Evolutionary conservation across 2,113 vertebrate genomes (phyloP).

Genomic region (Gambusia affinis): DNA sequence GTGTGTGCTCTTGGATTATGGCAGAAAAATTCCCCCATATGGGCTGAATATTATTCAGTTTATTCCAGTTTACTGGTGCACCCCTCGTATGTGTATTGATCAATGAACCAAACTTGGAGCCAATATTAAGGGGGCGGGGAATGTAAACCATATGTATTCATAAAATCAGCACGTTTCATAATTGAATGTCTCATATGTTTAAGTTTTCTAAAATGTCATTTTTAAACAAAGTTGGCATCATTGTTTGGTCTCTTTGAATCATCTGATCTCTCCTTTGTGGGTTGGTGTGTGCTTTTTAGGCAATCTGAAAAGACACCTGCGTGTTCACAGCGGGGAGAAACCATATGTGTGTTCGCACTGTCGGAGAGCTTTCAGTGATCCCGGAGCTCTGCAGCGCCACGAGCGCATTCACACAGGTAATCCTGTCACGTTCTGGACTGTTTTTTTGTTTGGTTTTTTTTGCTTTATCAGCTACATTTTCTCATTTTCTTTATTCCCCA

Average conservation of each 20-base stretch:
- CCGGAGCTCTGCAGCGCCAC: conserved; percentile 92
- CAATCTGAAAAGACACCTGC: conserved; percentile 94
- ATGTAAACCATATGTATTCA: too few species aligned
- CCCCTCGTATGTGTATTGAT: too few species aligned
- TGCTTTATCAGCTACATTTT: not conserved
- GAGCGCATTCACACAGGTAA: conserved; percentile 96
- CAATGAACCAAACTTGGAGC: too few species aligned
- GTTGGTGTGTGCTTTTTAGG: conserved; percentile 73
- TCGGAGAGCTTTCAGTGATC: conserved; percentile 93
- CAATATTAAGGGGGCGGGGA: too few species aligned
- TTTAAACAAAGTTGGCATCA: not conserved
- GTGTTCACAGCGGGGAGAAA: conserved; percentile 97
- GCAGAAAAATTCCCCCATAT: too few species aligned
- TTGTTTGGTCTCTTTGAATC: not conserved
- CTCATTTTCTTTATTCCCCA: not conserved
- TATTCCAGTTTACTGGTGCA: too few species aligned
- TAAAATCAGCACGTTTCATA: not conserved
- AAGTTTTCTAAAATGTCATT: not conserved
- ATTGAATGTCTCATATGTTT: not conserved
- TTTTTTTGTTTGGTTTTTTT: not conserved
- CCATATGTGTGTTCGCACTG: conserved; percentile 93
- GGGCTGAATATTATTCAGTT: too few species aligned
- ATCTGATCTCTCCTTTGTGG: not conserved
- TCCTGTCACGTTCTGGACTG: not conserved
- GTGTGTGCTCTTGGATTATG: too few species aligned